These are phyloP conservation scores for Rhynchomys soricoides DNA, from an alignment of 2,113 vertebrate species.

Conservation along the genomic window DNA sequence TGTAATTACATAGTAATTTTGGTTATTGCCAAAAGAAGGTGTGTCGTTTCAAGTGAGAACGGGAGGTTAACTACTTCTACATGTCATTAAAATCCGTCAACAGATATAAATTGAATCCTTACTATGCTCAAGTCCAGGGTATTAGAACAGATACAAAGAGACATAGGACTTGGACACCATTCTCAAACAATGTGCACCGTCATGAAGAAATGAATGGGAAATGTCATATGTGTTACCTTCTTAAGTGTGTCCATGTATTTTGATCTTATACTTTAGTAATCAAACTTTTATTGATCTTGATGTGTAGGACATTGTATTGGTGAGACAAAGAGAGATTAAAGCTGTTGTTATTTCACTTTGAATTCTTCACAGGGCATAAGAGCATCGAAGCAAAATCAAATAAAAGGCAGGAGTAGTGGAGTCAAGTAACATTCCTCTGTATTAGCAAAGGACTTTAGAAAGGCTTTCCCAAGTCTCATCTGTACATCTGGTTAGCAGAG, in stretches of 20 bases:
- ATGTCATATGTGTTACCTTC: fast-evolving
- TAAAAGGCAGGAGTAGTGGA: not conserved
- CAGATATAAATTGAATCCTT: conserved; percentile 49
- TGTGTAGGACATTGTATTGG: not conserved
- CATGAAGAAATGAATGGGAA: not conserved
- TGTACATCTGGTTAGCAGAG: too few species aligned
- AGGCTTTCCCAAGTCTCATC: not conserved
- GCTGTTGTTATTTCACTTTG: not conserved
- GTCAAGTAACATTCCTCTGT: not conserved
- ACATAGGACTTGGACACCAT: not conserved
- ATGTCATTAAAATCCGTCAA: conserved; percentile 39
- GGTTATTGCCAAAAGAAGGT: conserved; percentile 49
- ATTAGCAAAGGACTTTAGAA: not conserved
- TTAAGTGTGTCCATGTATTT: not conserved
- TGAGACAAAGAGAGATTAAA: not conserved
- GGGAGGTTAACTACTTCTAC: conserved; percentile 11
- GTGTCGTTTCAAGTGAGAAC: conserved; percentile 47
- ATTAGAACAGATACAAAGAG: conserved; percentile 4
- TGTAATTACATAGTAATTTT: conserved; percentile 73
- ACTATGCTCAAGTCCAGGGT: not conserved
- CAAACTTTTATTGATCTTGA: not conserved
- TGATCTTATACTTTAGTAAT: not conserved
- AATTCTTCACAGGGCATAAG: not conserved
- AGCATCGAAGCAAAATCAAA: not conserved
- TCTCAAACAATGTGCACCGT: not conserved